Evolutionary conservation across 1,140 invertebrate genomes (phyloP), one percentile per base, ranked within the genome.

Genomic region (Trichonephila clavipes): DNA sequence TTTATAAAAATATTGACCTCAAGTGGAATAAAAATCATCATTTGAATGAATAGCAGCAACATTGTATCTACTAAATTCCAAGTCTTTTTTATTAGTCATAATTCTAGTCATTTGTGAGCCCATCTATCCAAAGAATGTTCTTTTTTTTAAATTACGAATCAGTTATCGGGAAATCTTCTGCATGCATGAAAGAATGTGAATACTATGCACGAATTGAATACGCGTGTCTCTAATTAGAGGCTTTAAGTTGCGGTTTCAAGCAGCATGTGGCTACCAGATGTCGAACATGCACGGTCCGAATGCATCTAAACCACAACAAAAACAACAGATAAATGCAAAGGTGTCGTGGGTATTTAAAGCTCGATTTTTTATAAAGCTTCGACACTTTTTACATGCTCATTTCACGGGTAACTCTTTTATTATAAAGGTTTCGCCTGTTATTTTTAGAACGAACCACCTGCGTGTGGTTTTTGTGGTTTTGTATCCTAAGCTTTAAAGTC

Each of bases 391-490:
- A 77, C 72, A 40, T 16, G 72, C 28, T 40, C 16, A 34, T 77
- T 77, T 77, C 19, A 24, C 72, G 72, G 72, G 28, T 77, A 77
- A 3, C 34, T 28, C 72, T 77, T 77, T 77, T 34, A 18, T 34
- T 34, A 77, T 18, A 77, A 34, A 18, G 24, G 66, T 10, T 77
- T 77, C 34, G 16, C 10, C 14, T 77, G 18, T 24, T 77, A 77
- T 77, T 77, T 77, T 77, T 77, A 77, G 72, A 77, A 77, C 24
- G 8, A 40, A 77, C 64, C 88, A 89, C 88, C 88, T 89, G 88
- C 88, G 7, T 89, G 88, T 89, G 88, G 88, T 89, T 89, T 89
- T 77, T 89, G 88, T 34, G 88, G 88, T 89, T 89, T 89, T 89
- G 59, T 62, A 44, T 59, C 24, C 44, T 40, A 51, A 72, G 34